Conservation (phyloP, 2,797 vertebrate genomes). For the Leuciscus waleckii region DNA sequence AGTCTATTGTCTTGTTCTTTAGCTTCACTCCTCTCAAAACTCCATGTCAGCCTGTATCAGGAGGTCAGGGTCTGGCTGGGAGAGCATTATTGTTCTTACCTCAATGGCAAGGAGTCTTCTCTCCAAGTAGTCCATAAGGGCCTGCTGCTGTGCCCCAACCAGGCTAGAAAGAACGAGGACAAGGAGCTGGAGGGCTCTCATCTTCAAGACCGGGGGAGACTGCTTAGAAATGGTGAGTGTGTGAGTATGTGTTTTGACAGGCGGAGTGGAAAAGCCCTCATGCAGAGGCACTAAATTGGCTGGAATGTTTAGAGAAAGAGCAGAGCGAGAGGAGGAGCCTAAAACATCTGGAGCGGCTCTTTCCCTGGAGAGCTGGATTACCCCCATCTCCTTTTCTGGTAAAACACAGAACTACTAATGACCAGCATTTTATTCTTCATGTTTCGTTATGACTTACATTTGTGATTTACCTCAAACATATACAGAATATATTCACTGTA, state of each 20-base stretch:
- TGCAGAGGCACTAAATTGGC: constrained; percentile 72
- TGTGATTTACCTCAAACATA: background rate
- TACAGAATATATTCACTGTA: background rate
- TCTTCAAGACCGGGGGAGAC: constrained; percentile 57
- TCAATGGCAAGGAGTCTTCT: constrained; percentile 90
- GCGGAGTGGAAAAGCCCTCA: constrained; percentile 58
- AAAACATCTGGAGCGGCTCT: constrained; percentile 74
- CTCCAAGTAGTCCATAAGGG: constrained; percentile 96
- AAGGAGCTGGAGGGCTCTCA: constrained; percentile 76
- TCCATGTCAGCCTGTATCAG: constrained; percentile 63
- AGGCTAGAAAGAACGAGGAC: constrained; percentile 79
- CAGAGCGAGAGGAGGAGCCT: constrained; percentile 76
- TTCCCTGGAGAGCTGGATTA: constrained; percentile 23
- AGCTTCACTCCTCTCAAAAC: background rate
- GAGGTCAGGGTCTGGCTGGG: constrained; percentile 67
- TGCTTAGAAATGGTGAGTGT: constrained; percentile 50
- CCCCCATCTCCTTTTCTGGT: constrained; percentile 9
- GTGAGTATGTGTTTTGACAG: constrained; percentile 60
- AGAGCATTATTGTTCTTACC: constrained; percentile 81
- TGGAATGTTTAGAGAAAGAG: constrained; percentile 81
- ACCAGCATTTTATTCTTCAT: background rate
- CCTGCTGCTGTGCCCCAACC: constrained; percentile 84
- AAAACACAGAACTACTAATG: constrained; percentile 14
- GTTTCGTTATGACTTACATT: background rate
- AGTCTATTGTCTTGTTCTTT: background rate